Percentiles rank a stretch among this genome's conserved stretches.
These are phyloP conservation scores for Lutjanus campechanus DNA, from an alignment of 2,797 vertebrate species.

Conservation along the genomic window DNA sequence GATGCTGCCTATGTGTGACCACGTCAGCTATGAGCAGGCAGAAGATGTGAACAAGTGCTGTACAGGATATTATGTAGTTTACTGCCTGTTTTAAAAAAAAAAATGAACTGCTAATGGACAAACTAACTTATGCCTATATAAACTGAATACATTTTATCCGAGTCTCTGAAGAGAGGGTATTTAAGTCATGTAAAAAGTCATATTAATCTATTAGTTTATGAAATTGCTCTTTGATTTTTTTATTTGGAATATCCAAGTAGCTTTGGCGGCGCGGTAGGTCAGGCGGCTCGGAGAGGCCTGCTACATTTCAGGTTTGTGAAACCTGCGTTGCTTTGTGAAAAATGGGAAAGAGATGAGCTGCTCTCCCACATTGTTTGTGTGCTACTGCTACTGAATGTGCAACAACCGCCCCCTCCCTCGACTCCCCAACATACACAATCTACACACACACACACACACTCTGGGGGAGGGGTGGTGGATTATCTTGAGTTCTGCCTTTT, in stretches of 20 bases:
- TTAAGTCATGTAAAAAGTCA: slow-evolving; percentile 80
- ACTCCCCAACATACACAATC: slow-evolving; percentile 53
- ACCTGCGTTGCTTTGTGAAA: slow-evolving; percentile 62
- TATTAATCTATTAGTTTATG: slow-evolving; percentile 76
- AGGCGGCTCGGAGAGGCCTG: slow-evolving; percentile 44
- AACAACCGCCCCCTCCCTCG: slow-evolving; percentile 34
- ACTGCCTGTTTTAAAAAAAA: slow-evolving; percentile 73
- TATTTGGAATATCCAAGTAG: slow-evolving; percentile 47
- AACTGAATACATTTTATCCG: slow-evolving; percentile 80
- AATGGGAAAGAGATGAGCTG: slow-evolving; percentile 51
- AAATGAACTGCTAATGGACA: slow-evolving; percentile 74
- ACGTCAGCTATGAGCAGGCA: slow-evolving; percentile 62
- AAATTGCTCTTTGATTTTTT: slow-evolving; percentile 52
- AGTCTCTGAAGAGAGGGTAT: slow-evolving; percentile 77
- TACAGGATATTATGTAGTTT: slow-evolving; percentile 77
- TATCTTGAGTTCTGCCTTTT: slow-evolving; percentile 73
- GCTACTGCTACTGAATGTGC: slow-evolving; percentile 80
- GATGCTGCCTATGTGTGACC: slow-evolving; percentile 57
- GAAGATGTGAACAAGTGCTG: slow-evolving; percentile 73
- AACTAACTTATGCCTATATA: slow-evolving; percentile 80
- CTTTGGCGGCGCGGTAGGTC: slow-evolving; percentile 57
- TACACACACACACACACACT: slow-evolving; percentile 37
- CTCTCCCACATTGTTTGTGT: slow-evolving; percentile 69
- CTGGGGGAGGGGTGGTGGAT: slow-evolving; percentile 44
- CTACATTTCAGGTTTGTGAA: slow-evolving; percentile 60